Percentiles rank a stretch among this genome's conserved stretches.
These are phyloP conservation scores for Intellagama lesueurii DNA, from an alignment of 2,797 vertebrate species.

Conservation along the genomic window DNA sequence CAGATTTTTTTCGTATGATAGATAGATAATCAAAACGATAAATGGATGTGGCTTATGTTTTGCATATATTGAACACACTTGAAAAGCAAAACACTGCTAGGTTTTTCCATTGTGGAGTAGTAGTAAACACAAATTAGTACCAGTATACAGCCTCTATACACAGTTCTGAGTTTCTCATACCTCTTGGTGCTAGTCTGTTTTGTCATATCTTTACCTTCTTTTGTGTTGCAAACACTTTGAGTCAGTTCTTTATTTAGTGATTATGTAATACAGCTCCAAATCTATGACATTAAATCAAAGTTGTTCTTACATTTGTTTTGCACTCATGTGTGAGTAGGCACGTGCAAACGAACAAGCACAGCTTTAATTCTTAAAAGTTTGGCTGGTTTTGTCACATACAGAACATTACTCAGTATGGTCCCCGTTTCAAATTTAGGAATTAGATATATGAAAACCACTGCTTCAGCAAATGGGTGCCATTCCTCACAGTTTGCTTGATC, in stretches of 20 bases:
- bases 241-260: background rate
- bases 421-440: slow-evolving; percentile 1
- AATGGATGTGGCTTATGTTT: background rate
- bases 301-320: background rate
- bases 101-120: background rate
- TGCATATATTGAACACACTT: background rate
- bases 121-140: background rate
- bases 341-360: too few species aligned
- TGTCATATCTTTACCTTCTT: slow-evolving; percentile 16
- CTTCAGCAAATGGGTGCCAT: slow-evolving; percentile 6
- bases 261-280: background rate
- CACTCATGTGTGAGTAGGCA: too few species aligned
- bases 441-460: background rate
- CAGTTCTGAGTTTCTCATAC: background rate
- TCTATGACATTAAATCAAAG: background rate
- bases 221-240: background rate
- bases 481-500: background rate
- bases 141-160: background rate
- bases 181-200: background rate
- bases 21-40: background rate
- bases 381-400: background rate
- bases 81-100: background rate
- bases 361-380: background rate
- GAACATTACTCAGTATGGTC: background rate
- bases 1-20: background rate